Evolutionary conservation across 2,797 vertebrate species (phyloP), one percentile per base, ranked within the genome.

Genomic region (Paratrypauchen microcephalus): DNA sequence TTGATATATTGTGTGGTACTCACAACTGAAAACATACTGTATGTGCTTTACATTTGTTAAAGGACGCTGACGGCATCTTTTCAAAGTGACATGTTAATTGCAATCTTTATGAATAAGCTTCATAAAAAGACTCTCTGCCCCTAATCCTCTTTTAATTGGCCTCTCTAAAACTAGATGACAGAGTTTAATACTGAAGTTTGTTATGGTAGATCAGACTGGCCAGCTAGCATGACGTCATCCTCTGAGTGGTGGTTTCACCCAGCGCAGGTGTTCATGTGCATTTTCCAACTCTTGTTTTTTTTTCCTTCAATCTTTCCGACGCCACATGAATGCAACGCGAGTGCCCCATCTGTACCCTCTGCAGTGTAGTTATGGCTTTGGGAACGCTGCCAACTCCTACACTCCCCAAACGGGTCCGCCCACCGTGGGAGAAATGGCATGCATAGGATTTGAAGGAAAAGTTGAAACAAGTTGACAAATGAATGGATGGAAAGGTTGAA

Each of bases 341-440:
- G 68, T 64, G 74, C 74, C 78, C 79, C 86, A 86, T 83, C 82
- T 87, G 88, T 78, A 86, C 70, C 75, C 75, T 84, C 75, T 79
- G 82, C 76, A 84, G 82, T 56, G 78, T 68, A 72, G 81, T 82
- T 88, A 80, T 71, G 73, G 70, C 55, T 70, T 39, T 80, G 80
- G 88, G 87, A 84, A 52, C 0, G 21, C 73, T 78, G 87, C 88
- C 87, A 88, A 77, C 70, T 69, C 77, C 71, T 77, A 76, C 74
- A 77, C 72, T 82, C 83, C 81, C 63, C 89, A 86, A 83, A 84
- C 71, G 86, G 81, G 75, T 75, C 71, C 69, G 82, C 68, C 72
- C 72, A 83, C 72, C 82, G 79, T 71, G 62, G 50, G 54, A 70
- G 36, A 65, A 61, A 55, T 5, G 24, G 23, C 45, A 30, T 26